Percentiles rank a stretch among this genome's conserved stretches.
These are phyloP conservation scores for Megalops atlanticus DNA, from an alignment of 2,113 vertebrate genomes.

Conservation along the genomic window DNA sequence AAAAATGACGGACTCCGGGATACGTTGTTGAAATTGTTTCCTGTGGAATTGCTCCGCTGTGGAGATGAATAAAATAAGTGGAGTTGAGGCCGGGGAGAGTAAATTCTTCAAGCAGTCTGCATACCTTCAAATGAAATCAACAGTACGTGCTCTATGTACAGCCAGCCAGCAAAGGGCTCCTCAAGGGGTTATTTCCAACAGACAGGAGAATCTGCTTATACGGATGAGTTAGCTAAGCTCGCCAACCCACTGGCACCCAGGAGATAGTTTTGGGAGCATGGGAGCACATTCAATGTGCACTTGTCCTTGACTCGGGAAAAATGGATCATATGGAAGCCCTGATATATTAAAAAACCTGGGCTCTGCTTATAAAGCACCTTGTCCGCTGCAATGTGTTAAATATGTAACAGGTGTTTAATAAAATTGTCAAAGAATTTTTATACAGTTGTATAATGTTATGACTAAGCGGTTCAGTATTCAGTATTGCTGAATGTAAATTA, in stretches of 20 bases:
- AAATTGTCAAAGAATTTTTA: background rate
- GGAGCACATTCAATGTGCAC: background rate
- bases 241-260: background rate
- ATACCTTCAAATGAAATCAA: background rate
- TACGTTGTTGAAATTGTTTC: background rate
- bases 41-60: background rate
- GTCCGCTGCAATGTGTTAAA: background rate
- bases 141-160: background rate
- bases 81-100: background rate
- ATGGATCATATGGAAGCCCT: background rate
- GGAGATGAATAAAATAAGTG: background rate
- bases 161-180: background rate
- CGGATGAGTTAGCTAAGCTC: conserved; percentile 11
- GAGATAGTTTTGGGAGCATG: background rate
- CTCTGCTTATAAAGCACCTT: background rate
- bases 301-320: background rate
- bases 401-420: background rate
- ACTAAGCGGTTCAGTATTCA: background rate
- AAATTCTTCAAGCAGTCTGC: background rate
- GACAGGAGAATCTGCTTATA: conserved; percentile 15
- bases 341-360: background rate
- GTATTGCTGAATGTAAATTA: background rate
- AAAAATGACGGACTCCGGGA: background rate
- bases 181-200: background rate
- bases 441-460: background rate